Evolutionary conservation across 2,888 invertebrate species (phyloP).

Genomic region (Cosmia pyralina): DNA sequence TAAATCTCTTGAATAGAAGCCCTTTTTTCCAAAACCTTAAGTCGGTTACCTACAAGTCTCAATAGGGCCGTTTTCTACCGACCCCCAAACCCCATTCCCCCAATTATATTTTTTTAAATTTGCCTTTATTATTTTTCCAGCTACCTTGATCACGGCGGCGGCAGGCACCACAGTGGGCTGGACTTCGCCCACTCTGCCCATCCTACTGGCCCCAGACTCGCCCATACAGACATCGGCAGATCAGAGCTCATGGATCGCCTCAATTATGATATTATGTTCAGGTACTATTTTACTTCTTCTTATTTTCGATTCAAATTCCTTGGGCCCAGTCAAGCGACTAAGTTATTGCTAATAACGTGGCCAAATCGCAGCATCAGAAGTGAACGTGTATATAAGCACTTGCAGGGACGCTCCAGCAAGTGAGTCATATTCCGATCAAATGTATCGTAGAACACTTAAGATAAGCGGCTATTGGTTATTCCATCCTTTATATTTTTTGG

Average conservation of each 20-base stretch:
- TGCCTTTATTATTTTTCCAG: constrained; percentile 73
- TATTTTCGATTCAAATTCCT: not conserved
- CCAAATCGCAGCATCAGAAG: not conserved
- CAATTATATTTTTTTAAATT: not conserved
- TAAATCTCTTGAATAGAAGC: not conserved
- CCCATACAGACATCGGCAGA: constrained; percentile 89
- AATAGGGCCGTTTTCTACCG: not conserved
- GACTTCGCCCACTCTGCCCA: constrained; percentile 91
- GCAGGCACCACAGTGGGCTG: constrained; percentile 90
- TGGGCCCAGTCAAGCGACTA: not conserved
- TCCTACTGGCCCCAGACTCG: constrained; percentile 85
- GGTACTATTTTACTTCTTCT: constrained; percentile 70
- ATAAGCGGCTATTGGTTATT: not conserved
- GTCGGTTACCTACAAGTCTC: not conserved
- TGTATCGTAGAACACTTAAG: not conserved
- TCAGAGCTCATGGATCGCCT: constrained; percentile 92
- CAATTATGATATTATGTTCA: constrained; percentile 91
- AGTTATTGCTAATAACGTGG: not conserved
- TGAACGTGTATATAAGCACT: not conserved
- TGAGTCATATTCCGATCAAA: not conserved
- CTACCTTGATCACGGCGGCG: constrained; percentile 88
- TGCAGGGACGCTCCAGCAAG: not conserved
- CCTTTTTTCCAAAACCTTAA: not conserved
- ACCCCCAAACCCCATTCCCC: not conserved
- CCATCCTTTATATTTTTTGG: not conserved